phyloP scores from a whole-genome alignment of 2,888 invertebrate genomes.

The Lithophane semibrunnea region DNA sequence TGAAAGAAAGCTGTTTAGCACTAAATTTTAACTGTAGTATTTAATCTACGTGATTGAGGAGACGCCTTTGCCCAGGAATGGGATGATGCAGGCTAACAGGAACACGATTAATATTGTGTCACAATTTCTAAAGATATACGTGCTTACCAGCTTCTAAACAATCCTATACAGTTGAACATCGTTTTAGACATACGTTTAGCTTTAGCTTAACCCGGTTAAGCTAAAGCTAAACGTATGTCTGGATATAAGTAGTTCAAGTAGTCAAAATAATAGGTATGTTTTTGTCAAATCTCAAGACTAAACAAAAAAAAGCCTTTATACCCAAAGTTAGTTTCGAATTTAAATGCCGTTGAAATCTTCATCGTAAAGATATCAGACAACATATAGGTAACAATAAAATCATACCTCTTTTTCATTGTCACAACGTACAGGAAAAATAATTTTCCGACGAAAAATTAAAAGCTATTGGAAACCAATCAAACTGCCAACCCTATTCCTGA shows the following conservation, averaged over 20 bases:
- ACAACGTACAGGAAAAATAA: background rate
- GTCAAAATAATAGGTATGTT: background rate
- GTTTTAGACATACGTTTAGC: background rate
- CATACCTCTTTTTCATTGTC: background rate
- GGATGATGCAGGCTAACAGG: background rate
- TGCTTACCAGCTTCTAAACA: background rate
- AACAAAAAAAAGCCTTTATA: background rate
- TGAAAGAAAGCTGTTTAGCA: background rate
- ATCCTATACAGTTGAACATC: background rate
- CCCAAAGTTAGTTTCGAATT: background rate
- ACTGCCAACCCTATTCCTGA: constrained; percentile 84
- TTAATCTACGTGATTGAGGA: background rate
- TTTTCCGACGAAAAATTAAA: background rate
- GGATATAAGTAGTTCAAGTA: background rate
- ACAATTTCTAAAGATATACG: background rate
- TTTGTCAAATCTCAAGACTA: background rate
- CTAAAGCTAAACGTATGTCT: too few species aligned
- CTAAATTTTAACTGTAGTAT: background rate
- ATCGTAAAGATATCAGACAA: background rate
- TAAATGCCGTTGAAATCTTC: background rate
- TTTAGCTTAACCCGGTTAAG: background rate
- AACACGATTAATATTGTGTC: background rate
- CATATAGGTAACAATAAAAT: background rate
- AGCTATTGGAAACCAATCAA: constrained; percentile 77
- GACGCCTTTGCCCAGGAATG: too few species aligned